Percentiles rank a stretch among this genome's conserved stretches.
These are phyloP conservation scores for Phaetusa simplex DNA, from an alignment of 2,113 vertebrate species.

Conservation along the genomic window DNA sequence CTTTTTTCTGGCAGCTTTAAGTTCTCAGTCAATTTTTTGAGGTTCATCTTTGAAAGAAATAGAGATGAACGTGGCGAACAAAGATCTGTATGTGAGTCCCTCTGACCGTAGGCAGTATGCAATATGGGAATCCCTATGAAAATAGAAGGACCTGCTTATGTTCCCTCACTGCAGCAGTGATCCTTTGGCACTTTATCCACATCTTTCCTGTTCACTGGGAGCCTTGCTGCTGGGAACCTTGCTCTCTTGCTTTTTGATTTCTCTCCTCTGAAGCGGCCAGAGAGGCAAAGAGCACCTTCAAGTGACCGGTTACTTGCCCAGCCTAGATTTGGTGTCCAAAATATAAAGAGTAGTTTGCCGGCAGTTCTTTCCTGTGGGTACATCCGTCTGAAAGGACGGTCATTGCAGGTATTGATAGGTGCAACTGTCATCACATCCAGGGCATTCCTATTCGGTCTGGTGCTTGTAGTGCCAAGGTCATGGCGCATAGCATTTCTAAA, in stretches of 20 bases:
- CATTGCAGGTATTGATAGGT: background rate
- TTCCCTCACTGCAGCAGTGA: background rate
- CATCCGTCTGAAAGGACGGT: fast-evolving
- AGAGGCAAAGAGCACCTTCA: background rate
- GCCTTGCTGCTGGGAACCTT: background rate
- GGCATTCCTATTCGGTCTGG: background rate
- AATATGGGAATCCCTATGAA: background rate
- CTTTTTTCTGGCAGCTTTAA: background rate
- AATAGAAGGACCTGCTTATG: background rate
- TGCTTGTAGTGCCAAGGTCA: background rate
- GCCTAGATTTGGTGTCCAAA: background rate
- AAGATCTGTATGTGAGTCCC: background rate
- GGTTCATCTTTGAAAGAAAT: background rate
- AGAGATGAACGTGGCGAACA: background rate
- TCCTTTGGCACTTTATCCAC: background rate
- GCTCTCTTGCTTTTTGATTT: background rate
- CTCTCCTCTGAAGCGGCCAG: background rate
- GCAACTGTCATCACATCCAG: background rate
- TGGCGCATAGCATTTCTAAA: background rate
- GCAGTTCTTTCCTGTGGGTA: background rate
- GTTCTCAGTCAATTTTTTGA: background rate
- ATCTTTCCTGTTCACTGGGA: background rate
- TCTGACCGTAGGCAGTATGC: background rate
- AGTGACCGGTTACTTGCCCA: background rate
- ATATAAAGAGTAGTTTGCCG: background rate